Evolutionary conservation across 2,113 vertebrate genomes (phyloP), one percentile per base, ranked within the genome.

Genomic region (Lagopus leucura): DNA sequence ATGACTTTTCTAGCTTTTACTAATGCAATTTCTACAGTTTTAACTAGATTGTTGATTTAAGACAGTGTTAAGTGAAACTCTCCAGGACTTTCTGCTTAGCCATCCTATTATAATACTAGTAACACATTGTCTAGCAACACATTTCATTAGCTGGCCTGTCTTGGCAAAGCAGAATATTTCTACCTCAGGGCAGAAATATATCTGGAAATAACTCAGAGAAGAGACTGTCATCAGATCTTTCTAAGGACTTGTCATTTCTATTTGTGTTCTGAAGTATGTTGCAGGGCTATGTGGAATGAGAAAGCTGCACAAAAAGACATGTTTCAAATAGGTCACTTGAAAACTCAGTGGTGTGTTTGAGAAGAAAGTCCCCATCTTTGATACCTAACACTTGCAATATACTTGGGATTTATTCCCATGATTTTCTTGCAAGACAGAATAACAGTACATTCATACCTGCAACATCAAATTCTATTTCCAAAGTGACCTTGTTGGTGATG

Each of bases 401-500:
- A 69, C 34, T 70, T 38, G 52, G 32, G 58, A 82, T 92, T 94
- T 80, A 90, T 72, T 93, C 38, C 57, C 52, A 38, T 32, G 36
- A 78, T 72, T 70, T 74, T 66, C 57, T 84, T 84, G 30, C 27
- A 65, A 90, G 86, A 38, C 52, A 95, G 52, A 90, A 22, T 54
- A 61, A 88, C 63, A 65, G 52, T 58, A 82, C 32, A 74, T 81
- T 91, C 95, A 40, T 98, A 99, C 99, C 99, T 98, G 99, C 99
- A 75, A 99, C 99, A 88, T 99, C 99, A 80, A 99, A 99, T 97
- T 99, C 99, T n/a, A 99, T 99, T 98, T 99, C 99, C 97, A 99
- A 97, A 7, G 98, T 99, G 97, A 99, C 99, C 96, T 99, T 99
- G 97, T 98, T 98, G 6, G 98, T 99, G 96, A 99, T 98, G 88